These are phyloP conservation scores for Drosophila triauraria DNA, from an alignment of 1,140 invertebrate species.

Conservation along the genomic window DNA sequence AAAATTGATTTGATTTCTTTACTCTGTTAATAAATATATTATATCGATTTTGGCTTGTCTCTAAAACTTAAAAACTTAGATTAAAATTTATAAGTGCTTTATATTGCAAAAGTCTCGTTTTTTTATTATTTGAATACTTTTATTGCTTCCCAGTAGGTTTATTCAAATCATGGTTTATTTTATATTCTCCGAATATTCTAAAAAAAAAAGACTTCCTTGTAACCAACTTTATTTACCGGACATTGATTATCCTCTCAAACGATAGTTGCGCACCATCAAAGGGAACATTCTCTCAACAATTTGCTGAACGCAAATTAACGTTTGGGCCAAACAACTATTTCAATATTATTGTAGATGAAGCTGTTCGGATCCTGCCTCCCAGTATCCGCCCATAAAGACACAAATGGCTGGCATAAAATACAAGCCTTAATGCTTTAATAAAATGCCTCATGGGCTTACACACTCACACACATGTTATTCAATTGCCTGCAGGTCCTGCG, in stretches of 20 bases:
- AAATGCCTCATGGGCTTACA: constrained; percentile 52
- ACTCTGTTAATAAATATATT: too few relatives aligned
- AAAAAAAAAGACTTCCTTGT: too few relatives aligned
- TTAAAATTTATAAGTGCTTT: too few relatives aligned
- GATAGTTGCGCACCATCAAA: too few relatives aligned
- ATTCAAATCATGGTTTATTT: not conserved
- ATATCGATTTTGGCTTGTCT: too few relatives aligned
- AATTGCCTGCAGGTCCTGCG: constrained; percentile 53
- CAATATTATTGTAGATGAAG: constrained; percentile 38
- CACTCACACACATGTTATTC: constrained; percentile 65
- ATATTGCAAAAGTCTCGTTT: too few relatives aligned
- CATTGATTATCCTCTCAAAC: not conserved
- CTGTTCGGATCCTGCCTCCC: not conserved
- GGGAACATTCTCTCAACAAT: constrained; percentile 8
- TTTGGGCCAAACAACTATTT: constrained; percentile 16
- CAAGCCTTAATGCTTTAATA: constrained; percentile 75
- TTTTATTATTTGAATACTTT: too few relatives aligned
- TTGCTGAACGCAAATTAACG: constrained; percentile 28
- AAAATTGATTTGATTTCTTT: too few relatives aligned
- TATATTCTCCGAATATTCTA: not conserved
- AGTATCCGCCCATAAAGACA: constrained; percentile 36
- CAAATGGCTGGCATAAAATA: constrained; percentile 64
- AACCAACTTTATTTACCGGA: too few relatives aligned
- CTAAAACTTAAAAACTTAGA: too few relatives aligned
- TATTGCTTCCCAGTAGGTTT: too few relatives aligned